Conservation (phyloP, 2,113 vertebrate genomes). For the Pao palembangensis region DNA sequence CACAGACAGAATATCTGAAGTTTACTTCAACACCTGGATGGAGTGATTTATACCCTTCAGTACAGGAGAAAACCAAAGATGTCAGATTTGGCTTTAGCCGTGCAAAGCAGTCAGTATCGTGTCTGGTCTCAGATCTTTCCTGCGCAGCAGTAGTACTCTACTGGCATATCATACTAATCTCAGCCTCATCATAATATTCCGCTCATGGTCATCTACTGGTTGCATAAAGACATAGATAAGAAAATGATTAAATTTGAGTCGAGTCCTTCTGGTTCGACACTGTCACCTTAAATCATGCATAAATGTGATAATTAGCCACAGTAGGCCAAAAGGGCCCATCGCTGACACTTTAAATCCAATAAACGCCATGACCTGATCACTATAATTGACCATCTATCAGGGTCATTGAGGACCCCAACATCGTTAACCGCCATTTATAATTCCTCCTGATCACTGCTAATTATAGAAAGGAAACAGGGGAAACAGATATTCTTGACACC, state of each 20-base stretch:
- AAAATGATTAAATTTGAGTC: constrained; percentile 75
- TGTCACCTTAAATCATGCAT: constrained; percentile 76
- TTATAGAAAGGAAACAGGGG: constrained; percentile 71
- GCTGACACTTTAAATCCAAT: constrained; percentile 77
- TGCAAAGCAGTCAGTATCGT: constrained; percentile 14
- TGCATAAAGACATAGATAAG: constrained; percentile 76
- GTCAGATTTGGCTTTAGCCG: constrained; percentile 2
- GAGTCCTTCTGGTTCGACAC: constrained; percentile 65
- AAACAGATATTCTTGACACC: constrained; percentile 62
- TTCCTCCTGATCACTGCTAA: constrained; percentile 78
- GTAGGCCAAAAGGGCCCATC: constrained; percentile 71
- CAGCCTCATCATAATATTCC: constrained; percentile 53
- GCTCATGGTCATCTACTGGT: constrained; percentile 58
- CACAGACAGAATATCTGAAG: neutral
- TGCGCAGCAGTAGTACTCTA: constrained; percentile 4
- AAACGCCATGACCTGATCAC: constrained; percentile 74
- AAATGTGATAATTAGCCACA: constrained; percentile 77
- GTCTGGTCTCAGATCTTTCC: constrained; percentile 15
- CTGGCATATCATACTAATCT: constrained; percentile 45
- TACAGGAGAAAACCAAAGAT: no score
- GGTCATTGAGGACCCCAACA: constrained; percentile 72
- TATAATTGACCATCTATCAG: constrained; percentile 81
- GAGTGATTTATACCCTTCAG: no score
- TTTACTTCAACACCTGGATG: constrained; percentile 6
- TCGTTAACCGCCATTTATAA: constrained; percentile 74